Evolutionary conservation across 2,797 vertebrate genomes (phyloP).

Genomic region (Peromyscus melanophrys): DNA sequence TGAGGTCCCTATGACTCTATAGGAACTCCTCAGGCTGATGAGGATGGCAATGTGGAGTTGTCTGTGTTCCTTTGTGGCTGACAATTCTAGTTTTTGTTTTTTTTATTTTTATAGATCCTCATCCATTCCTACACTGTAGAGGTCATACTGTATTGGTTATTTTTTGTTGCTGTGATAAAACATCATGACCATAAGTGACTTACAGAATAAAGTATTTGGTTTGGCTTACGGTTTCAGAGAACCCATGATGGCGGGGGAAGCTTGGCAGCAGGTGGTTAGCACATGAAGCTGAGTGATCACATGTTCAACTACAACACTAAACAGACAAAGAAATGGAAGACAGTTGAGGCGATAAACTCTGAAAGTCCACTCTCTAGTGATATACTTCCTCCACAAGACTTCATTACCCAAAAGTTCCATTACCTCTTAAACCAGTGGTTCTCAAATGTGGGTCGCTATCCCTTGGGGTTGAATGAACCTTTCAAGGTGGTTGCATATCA

Average conservation of each 20-base stretch:
- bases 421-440: not conserved
- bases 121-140: no score
- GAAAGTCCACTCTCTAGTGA: not conserved
- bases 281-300: no score
- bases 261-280: not conserved
- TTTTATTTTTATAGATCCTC: no score
- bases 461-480: not conserved
- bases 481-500: not conserved
- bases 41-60: not conserved
- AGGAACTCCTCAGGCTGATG: not conserved
- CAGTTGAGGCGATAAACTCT: not conserved
- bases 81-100: not conserved
- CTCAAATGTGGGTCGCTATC: not conserved
- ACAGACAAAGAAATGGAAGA: not conserved
- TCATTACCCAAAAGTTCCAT: not conserved
- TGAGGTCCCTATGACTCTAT: not conserved
- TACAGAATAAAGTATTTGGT: not conserved
- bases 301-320: not conserved
- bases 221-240: not conserved
- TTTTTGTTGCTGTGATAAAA: not conserved
- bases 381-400: no score
- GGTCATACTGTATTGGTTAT: not conserved
- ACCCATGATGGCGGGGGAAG: no score
- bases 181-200: not conserved
- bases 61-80: no score